Base-by-base conservation (phyloP, 1,140 invertebrate species). In the Catajapyx aquilonaris region DNA sequence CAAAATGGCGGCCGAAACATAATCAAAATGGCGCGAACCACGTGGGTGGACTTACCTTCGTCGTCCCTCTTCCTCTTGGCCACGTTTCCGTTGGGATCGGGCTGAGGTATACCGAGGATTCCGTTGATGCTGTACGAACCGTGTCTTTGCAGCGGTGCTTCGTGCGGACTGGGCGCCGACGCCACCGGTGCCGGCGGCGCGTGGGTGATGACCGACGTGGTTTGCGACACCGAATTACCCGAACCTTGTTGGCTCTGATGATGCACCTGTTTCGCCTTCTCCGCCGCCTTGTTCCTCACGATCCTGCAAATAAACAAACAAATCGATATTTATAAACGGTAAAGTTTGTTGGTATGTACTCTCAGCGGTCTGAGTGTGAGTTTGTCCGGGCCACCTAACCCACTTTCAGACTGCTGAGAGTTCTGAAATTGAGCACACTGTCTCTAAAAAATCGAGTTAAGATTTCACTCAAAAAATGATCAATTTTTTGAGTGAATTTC, bases 221-320 rank as follows among this genome's bases (percentile, higher is more conserved):
- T 48, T 31, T 48, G 47, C 5, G 48, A 50, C 23, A 44, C 46
- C 9, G 44, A 42, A 11, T 43, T 46, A 25, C 40, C 39, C n/a
- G n/a, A n/a, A n/a, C n/a, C n/a, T 42, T 59, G 59, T 44, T 68
- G 59, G 60, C 75, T 58, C 64, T 69, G 73, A 48, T 81, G 75
- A 56, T 83, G 78, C 19, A 80, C 79, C 50, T 85, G 78, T 55
- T 93, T 94, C 48, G 85, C 85, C 52, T 90, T 91, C 59, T 94
- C 87, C 3, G 86, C 87, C 9, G 87, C 87, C 53, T 93, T 93
- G 61, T 94, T 94, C 39, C 87, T 68, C 31, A 94, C 87, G 60
- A 94, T 93, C 64, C 86, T 93, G 60, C 4, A 56, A 57, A 49
- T 52, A 48, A 45, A 36, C 30, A 42, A 42, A 28, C 7, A 28